phyloP scores from a whole-genome alignment of 2,797 vertebrate species.

The Chaetophractus vellerosus region DNA sequence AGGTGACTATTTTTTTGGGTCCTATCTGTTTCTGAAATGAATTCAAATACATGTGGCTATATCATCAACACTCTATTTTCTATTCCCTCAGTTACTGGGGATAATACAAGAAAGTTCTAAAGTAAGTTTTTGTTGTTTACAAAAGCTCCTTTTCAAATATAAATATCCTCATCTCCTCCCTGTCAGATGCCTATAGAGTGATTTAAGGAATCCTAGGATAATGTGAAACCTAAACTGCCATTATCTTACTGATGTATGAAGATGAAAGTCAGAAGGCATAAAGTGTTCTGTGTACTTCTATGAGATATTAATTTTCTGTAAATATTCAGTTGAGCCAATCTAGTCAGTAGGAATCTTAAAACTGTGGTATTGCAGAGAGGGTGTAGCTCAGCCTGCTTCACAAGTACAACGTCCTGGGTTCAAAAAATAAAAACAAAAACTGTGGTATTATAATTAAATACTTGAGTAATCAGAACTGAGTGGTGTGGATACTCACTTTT shows the following conservation, averaged over 20 bases:
- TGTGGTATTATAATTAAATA: constrained; percentile 8
- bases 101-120: constrained; percentile 47
- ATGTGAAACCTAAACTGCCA: constrained; percentile 47
- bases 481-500: neutral
- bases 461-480: neutral
- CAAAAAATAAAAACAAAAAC: neutral
- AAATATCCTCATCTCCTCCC: neutral
- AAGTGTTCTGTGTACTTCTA: constrained; percentile 1
- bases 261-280: neutral
- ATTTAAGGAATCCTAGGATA: neutral
- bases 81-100: neutral
- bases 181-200: neutral
- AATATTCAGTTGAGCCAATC: constrained; percentile 28
- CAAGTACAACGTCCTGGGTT: too few species aligned
- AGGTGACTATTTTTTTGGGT: neutral
- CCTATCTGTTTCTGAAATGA: constrained; percentile 51
- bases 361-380: neutral
- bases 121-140: neutral
- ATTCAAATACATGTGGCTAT: neutral
- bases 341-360: neutral
- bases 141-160: neutral
- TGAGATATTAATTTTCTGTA: constrained; percentile 12
- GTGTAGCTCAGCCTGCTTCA: too few species aligned
- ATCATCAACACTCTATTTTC: neutral
- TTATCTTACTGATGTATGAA: neutral